Conservation (phyloP, 2,888 invertebrate genomes). For the Tholera decimalis region DNA sequence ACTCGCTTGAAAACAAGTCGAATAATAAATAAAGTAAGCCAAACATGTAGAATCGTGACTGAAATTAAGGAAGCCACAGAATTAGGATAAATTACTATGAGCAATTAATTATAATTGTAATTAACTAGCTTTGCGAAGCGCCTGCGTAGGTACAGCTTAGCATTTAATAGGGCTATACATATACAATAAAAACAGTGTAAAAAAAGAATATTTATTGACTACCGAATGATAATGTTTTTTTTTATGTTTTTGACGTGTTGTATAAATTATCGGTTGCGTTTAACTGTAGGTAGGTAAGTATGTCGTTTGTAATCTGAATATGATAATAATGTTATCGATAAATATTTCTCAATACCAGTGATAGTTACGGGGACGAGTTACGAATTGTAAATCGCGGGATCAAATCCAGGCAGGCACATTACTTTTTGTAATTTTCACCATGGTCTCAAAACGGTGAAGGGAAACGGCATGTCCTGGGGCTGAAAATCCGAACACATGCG, state of each 20-base stretch:
- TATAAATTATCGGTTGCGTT: background rate
- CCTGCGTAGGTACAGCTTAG: conserved; percentile 3
- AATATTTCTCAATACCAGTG: no score
- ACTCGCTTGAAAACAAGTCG: conserved; percentile 33
- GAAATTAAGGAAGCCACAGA: conserved; percentile 47
- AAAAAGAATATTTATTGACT: conserved; percentile 1
- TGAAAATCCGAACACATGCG: no score
- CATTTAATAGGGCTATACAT: background rate
- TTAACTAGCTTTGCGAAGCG: conserved; percentile 13
- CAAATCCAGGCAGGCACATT: no score
- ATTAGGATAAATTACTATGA: conserved; percentile 38
- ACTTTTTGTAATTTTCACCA: no score
- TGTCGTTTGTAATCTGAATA: background rate
- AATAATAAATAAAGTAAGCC: conserved; percentile 52
- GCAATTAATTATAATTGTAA: conserved; percentile 41
- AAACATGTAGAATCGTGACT: conserved; percentile 53
- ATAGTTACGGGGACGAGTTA: no score
- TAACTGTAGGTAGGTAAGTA: no score
- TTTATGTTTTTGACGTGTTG: background rate
- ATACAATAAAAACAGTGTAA: no score
- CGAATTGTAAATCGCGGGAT: no score
- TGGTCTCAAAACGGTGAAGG: no score
- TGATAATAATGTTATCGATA: no score
- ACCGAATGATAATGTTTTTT: background rate
- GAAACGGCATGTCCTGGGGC: no score